phyloP scores from a whole-genome alignment of 2,888 invertebrate species.

The Dryocosmus kuriphilus region DNA sequence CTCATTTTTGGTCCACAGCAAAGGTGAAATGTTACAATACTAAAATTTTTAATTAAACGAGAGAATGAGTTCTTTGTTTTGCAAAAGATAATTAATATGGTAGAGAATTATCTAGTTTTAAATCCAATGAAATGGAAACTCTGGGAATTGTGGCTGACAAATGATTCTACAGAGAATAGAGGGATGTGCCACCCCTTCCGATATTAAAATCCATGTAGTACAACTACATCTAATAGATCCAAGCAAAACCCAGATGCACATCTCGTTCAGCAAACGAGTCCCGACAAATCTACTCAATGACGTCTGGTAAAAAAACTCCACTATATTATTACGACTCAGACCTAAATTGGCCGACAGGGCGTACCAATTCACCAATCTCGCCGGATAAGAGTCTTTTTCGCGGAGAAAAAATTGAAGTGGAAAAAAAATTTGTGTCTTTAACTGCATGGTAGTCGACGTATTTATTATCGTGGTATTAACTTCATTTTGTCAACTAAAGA shows the following conservation, averaged over 20 bases:
- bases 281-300: slow-evolving; percentile 51
- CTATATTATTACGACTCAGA: slow-evolving; percentile 26
- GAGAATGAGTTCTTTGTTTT: not conserved
- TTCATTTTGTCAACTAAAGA: no score
- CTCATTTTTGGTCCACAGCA: no score
- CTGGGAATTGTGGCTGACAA: slow-evolving; percentile 69
- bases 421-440: no score
- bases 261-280: slow-evolving; percentile 11
- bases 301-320: slow-evolving; percentile 38
- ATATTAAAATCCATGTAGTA: slow-evolving; percentile 55
- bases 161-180: slow-evolving; percentile 68
- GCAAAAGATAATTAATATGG: slow-evolving; percentile 13
- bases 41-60: not conserved
- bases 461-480: no score
- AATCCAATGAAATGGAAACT: not conserved
- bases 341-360: not conserved
- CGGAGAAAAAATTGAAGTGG: no score
- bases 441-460: no score
- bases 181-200: slow-evolving; percentile 55
- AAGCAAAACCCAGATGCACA: slow-evolving; percentile 43
- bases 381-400: not conserved
- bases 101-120: not conserved
- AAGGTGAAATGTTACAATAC: no score
- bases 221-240: slow-evolving; percentile 55
- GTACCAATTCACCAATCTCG: not conserved